Base-by-base conservation (phyloP, 2,888 invertebrate species). In the Kryphioiulus occultus region DNA sequence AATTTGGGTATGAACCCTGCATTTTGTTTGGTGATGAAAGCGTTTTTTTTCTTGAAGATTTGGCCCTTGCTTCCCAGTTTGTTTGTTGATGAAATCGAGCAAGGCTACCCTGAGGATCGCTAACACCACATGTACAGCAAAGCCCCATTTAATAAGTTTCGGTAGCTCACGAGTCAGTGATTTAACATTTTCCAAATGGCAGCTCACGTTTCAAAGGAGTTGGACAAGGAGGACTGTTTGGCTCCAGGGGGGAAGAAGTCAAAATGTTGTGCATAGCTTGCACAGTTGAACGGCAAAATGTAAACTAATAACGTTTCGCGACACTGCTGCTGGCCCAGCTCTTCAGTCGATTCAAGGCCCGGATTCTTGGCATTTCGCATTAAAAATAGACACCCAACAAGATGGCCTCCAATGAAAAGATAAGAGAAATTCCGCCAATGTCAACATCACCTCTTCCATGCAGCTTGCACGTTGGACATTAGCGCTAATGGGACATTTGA, bases 381-480 rank as follows among this genome's bases (percentile, higher is more conserved):
- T 68, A 68, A 68, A 68, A 68, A 68, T 68, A 68, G 59, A 68
- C 59, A 68, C 59, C 10, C 59, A 68, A 22, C 59, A 68, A 68
- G 59, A 68, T 68, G 59, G 59, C 59, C 59, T 68, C 59, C 59
- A 22, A 68, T 68, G 22, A 68, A 68, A 68, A 68, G 59, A 68
- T 68, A 22, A 68, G 10, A 68, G 22, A 17, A 59, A 22, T 26
- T 68, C 59, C 22, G n/a, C 5, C 59, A 22, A 22, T 68, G 59
- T 68, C 59, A 22, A 68, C 59, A 53, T 19, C 53, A 19, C 53
- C n/a, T 53, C 17, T 3, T 3, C n/a, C 53, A 53, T 53, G n/a
- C n/a, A 53, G 47, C 53, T 2, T 53, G 53, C 53, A 12, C 22
- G 22, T 22, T 68, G 59, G 59, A 68, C 59, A 22, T 22, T 22